These are phyloP conservation scores for Anaspis maculata DNA, from an alignment of 2,888 invertebrate genomes.

Conservation along the genomic window DNA sequence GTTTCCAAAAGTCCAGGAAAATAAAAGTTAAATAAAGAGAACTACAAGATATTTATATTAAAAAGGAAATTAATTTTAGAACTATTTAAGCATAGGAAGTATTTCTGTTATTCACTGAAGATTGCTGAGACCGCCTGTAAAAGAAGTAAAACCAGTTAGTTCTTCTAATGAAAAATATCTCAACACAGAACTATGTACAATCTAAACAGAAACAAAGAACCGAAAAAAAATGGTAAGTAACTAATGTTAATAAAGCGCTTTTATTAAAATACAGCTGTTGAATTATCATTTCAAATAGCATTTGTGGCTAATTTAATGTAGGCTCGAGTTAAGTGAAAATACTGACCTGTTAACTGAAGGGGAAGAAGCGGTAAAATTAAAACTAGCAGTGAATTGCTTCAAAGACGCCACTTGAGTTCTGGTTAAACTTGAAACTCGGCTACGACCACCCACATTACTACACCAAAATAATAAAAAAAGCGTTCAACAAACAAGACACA, in stretches of 20 bases:
- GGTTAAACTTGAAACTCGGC: slow-evolving; percentile 49
- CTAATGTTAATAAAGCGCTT: no score
- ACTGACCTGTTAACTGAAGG: slow-evolving; percentile 42
- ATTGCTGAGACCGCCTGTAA: slow-evolving; percentile 33
- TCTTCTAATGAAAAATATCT: neutral
- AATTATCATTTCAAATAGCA: no score
- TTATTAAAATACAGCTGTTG: no score
- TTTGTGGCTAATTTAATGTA: no score
- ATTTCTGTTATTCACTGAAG: slow-evolving; percentile 25
- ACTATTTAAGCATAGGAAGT: slow-evolving; percentile 26
- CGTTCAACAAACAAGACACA: no score
- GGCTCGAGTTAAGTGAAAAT: slow-evolving; percentile 8
- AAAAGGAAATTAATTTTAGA: neutral
- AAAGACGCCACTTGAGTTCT: slow-evolving; percentile 48
- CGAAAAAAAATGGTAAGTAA: neutral
- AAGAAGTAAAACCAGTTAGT: slow-evolving; percentile 18
- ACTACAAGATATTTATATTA: neutral
- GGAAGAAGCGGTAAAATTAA: slow-evolving; percentile 47
- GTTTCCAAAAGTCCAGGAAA: no score
- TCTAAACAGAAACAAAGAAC: neutral
- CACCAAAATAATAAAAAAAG: slow-evolving; percentile 2
- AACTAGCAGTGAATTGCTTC: slow-evolving; percentile 46
- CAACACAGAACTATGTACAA: no score
- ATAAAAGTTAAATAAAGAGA: no score
- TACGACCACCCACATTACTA: slow-evolving; percentile 44